These are phyloP conservation scores for Gopherus evgoodei DNA, from an alignment of 2,113 vertebrate genomes.

Conservation along the genomic window DNA sequence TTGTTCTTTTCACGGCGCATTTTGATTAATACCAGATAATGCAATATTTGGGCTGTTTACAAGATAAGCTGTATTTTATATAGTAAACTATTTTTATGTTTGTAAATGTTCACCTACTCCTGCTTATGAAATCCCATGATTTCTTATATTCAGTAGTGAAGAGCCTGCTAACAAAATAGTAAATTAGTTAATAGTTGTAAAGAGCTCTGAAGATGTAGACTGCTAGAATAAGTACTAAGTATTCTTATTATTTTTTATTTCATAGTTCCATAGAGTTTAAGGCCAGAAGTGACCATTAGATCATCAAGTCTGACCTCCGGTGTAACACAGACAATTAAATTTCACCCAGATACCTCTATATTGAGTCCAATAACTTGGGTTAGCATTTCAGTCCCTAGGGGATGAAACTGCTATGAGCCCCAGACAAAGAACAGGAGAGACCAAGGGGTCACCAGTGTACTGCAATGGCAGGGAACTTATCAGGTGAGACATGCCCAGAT, in stretches of 20 bases:
- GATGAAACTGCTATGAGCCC: background rate
- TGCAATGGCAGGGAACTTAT: background rate
- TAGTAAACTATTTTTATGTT: constrained; percentile 11
- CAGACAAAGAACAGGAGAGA: background rate
- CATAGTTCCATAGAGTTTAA: background rate
- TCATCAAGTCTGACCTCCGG: background rate
- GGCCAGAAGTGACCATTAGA: background rate
- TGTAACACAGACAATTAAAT: background rate
- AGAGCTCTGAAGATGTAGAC: background rate
- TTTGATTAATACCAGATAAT: constrained; percentile 46
- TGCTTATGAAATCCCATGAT: background rate
- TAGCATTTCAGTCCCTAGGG: background rate
- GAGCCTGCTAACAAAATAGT: constrained; percentile 18
- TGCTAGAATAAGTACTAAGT: background rate
- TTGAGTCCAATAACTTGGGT: background rate
- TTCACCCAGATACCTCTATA: background rate
- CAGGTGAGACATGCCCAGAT: background rate
- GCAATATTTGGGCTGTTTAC: constrained; percentile 78
- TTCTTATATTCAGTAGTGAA: constrained; percentile 1
- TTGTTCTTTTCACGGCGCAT: constrained; percentile 39
- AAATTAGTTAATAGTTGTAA: background rate
- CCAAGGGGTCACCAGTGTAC: background rate
- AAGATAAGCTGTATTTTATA: constrained; percentile 67
- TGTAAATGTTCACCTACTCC: background rate
- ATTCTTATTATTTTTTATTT: background rate